Evolutionary conservation across 1,140 invertebrate genomes (phyloP), one percentile per base, ranked within the genome.

Genomic region (Leptonema lineaticorne): DNA sequence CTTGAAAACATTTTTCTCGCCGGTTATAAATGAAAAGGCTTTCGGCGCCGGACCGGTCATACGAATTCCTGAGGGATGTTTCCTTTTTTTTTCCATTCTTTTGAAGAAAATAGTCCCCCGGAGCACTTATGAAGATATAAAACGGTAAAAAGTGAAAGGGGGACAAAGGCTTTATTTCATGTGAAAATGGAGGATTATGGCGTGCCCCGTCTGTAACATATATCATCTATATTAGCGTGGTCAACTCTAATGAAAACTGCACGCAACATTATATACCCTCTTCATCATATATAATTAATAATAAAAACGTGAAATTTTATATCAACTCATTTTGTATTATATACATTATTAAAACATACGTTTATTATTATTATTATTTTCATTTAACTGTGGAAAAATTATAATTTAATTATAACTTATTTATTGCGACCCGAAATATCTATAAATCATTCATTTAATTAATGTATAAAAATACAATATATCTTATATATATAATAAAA

Each of bases 111-210:
- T 41, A 45, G 30, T 41, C 37, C 56, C 59, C 30, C n/a, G 16
- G 37, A 14, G 33, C 59, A 62, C 59, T 62, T 62, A 62, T 37
- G 30, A 62, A 45, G 59, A 62, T 62, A 62, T 62, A 62, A 45
- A 62, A 37, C 30, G 59, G 22, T 45, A 62, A 62, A 62, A 45
- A 62, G 30, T 37, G 37, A 41, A 37, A 45, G 37, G 30, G n/a
- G 50, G 50, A 53, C 50, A 53, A 53, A 53, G 50, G 50, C 50
- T 53, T 53, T 53, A 53, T 53, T 53, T 53, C 50, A 53, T 53
- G 27, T 53, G 50, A 53, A 53, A n/a, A 53, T 26, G 50, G 22
- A 2, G 50, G 50, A 53, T 53, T 9, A 53, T 53, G 22, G 50
- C 22, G 50, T 53, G 24, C 9, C 22, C 50, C 20, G 50, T 24